These are phyloP conservation scores for Natator depressus DNA, from an alignment of 2,113 vertebrate genomes.

Conservation along the genomic window DNA sequence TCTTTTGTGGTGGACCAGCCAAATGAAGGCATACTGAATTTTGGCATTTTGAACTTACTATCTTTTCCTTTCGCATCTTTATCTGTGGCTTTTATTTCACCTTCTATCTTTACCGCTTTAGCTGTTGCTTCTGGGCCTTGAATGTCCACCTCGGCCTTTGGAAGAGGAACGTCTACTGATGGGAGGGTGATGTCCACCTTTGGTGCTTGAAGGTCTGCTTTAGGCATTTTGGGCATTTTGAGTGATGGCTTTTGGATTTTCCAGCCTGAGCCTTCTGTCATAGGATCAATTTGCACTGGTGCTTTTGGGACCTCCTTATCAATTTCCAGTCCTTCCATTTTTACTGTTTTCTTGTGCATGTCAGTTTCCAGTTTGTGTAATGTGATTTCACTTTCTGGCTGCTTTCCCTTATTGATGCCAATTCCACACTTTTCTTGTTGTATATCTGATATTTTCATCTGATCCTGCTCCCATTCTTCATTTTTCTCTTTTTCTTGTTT, in stretches of 20 bases:
- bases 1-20: too few species aligned
- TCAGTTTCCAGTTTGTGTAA: fast-evolving
- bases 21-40: too few species aligned
- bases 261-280: too few species aligned
- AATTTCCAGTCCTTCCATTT: fast-evolving
- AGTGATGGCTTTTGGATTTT: slow-evolving; percentile 54
- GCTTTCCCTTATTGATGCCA: neutral
- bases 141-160: too few species aligned
- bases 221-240: neutral
- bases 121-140: too few species aligned
- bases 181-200: too few species aligned
- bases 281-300: fast-evolving
- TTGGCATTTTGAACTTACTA: too few species aligned
- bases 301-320: fast-evolving
- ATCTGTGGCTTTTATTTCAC: too few species aligned
- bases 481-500: fast-evolving
- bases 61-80: too few species aligned
- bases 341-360: fast-evolving
- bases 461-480: neutral
- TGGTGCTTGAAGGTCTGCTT: too few species aligned
- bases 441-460: neutral
- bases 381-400: neutral
- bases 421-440: neutral
- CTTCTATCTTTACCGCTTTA: too few species aligned
- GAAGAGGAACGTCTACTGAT: too few species aligned